A percentile compares a stretch with the other conserved stretches of the same genome.
phyloP scores from a whole-genome alignment of 2,888 invertebrate species.

The Tipula helvola region DNA sequence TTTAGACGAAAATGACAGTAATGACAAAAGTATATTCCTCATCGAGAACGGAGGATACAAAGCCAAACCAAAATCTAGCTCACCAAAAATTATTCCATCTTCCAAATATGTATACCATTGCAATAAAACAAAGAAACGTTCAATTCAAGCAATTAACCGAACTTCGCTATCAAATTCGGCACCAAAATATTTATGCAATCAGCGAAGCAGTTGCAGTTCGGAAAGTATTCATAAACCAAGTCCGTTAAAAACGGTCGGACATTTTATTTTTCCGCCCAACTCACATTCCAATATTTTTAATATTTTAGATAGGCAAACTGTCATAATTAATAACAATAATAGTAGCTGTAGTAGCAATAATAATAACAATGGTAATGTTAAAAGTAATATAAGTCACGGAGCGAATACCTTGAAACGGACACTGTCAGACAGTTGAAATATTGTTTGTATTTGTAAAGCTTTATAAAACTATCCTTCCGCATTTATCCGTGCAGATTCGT shows the following conservation, averaged over 20 bases:
- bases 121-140: background rate
- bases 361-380: background rate
- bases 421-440: constrained; percentile 10
- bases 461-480: background rate
- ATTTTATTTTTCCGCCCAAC: constrained; percentile 31
- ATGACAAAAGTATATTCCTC: constrained; percentile 21
- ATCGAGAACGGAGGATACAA: constrained; percentile 25
- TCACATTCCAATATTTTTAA: constrained; percentile 35
- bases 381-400: background rate
- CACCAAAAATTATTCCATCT: constrained; percentile 15
- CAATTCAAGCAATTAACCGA: background rate
- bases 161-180: background rate
- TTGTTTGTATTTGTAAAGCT: background rate
- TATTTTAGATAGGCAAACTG: constrained; percentile 23
- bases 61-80: constrained; percentile 13
- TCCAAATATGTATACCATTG: background rate
- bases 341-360: background rate
- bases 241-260: constrained; percentile 36
- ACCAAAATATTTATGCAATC: background rate
- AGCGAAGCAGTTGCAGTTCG: constrained; percentile 21
- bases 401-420: constrained; percentile 8
- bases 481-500: background rate
- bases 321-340: background rate
- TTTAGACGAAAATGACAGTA: background rate
- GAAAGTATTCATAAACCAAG: constrained; percentile 30